Percentiles rank a stretch among this genome's conserved stretches.
phyloP scores from a whole-genome alignment of 2,797 vertebrate species.

The Petrocephalus schoutedeni region DNA sequence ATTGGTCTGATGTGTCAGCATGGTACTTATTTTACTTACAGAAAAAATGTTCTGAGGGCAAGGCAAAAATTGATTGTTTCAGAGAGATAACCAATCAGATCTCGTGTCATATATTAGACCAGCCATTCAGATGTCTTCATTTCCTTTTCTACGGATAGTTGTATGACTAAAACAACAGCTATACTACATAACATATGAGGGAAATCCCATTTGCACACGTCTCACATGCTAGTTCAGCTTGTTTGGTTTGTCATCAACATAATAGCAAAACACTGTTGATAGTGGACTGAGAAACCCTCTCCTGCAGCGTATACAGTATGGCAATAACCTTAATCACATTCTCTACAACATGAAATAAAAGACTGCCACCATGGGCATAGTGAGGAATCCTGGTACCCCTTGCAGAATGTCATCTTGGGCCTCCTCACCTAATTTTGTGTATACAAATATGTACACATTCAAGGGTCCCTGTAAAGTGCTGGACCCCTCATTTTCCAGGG shows the following conservation, averaged over 20 bases:
- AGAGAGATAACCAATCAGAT: too few relatives aligned
- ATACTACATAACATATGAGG: not conserved
- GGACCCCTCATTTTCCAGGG: not conserved
- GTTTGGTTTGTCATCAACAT: not conserved
- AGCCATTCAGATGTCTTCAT: too few relatives aligned
- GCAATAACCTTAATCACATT: not conserved
- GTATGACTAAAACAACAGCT: not conserved
- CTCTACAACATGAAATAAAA: not conserved
- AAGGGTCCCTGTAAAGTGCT: not conserved
- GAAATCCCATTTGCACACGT: not conserved
- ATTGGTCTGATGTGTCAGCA: not conserved
- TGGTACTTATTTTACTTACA: not conserved
- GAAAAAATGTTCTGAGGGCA: too few relatives aligned
- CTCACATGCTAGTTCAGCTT: not conserved
- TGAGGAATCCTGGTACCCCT: not conserved
- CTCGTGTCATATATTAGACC: too few relatives aligned
- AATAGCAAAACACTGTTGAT: not conserved
- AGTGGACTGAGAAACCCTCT: not conserved
- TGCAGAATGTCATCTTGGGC: not conserved
- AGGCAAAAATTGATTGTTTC: too few relatives aligned
- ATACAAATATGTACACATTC: not conserved
- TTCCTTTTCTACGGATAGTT: not conserved
- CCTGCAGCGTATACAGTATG: not conserved
- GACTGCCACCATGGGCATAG: not conserved
- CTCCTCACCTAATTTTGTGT: not conserved